phyloP scores from a whole-genome alignment of 2,888 invertebrate genomes.

The Drosophila basisetae region DNA sequence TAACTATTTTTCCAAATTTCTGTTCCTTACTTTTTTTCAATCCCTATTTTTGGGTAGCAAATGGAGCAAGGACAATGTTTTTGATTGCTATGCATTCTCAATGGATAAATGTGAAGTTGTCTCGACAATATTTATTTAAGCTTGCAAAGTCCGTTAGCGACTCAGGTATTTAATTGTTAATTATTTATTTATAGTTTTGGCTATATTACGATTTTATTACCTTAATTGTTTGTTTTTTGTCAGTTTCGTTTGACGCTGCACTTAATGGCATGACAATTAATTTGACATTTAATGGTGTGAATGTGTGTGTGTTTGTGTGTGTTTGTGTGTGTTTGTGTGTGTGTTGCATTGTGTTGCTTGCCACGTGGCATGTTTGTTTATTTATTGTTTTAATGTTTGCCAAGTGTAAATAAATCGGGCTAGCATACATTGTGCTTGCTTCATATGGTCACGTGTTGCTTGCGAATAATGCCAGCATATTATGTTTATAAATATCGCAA shows the following conservation, averaged over 20 bases:
- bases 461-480: slow-evolving; percentile 55
- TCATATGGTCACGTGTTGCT: slow-evolving; percentile 70
- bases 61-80: slow-evolving; percentile 49
- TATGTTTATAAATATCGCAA: slow-evolving; percentile 66
- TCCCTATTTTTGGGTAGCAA: slow-evolving; percentile 21
- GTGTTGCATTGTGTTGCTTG: slow-evolving; percentile 22
- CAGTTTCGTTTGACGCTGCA: slow-evolving; percentile 49
- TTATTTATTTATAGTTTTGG: slow-evolving; percentile 3
- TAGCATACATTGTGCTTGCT: slow-evolving; percentile 47
- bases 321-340: slow-evolving; percentile 5
- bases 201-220: slow-evolving; percentile 48
- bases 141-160: slow-evolving; percentile 41
- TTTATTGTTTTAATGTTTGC: slow-evolving; percentile 68
- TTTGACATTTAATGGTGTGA: slow-evolving; percentile 57
- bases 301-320: slow-evolving; percentile 14
- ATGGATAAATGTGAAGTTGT: slow-evolving; percentile 35
- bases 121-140: slow-evolving; percentile 47
- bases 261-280: slow-evolving; percentile 74
- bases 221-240: slow-evolving; percentile 23
- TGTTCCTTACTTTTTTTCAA: slow-evolving; percentile 4
- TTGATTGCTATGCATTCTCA: slow-evolving; percentile 60
- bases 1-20: slow-evolving; percentile 56
- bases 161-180: neutral
- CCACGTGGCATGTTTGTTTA: slow-evolving; percentile 47
- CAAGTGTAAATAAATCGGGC: slow-evolving; percentile 60